A percentile compares a stretch with the other conserved stretches of the same genome.
These are phyloP conservation scores for Rana temporaria DNA, from an alignment of 2,113 vertebrate species.

Conservation along the genomic window DNA sequence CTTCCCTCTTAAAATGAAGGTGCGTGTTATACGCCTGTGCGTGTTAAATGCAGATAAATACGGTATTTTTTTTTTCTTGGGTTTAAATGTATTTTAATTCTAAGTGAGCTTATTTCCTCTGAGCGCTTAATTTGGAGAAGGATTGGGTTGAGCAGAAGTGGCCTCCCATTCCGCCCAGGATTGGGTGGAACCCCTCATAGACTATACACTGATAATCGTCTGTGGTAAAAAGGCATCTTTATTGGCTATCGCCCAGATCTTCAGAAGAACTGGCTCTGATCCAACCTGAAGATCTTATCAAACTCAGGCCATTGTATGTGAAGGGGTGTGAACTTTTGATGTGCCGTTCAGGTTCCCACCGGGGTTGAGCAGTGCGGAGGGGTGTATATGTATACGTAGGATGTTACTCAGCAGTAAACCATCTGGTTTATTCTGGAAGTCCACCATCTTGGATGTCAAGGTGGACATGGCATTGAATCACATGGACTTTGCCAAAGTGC, in stretches of 20 bases:
- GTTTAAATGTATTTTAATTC: too few species aligned
- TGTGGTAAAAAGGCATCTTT: conserved; percentile 39
- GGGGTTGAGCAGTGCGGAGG: neutral
- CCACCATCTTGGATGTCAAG: neutral
- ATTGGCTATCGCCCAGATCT: conserved; percentile 42
- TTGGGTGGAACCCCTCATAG: conserved; percentile 46
- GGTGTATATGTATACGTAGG: neutral
- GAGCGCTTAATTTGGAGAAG: neutral
- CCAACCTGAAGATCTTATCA: conserved; percentile 47
- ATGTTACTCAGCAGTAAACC: too few species aligned
- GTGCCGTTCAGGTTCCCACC: neutral
- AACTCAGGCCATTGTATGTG: conserved; percentile 25
- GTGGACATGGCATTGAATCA: neutral
- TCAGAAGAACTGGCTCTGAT: conserved; percentile 31
- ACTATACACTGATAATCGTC: conserved; percentile 10
- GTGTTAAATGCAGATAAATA: too few species aligned
- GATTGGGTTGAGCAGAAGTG: conserved; percentile 40
- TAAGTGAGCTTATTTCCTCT: too few species aligned
- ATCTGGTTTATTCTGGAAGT: too few species aligned
- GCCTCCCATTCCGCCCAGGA: conserved; percentile 41
- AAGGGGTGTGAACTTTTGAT: neutral
- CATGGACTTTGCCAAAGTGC: too few species aligned
- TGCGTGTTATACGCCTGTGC: too few species aligned
- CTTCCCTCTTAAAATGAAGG: too few species aligned
- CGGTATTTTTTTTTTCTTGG: too few species aligned